Evolutionary conservation across 1,140 invertebrate species (phyloP).

Genomic region (Holotrichia oblita): DNA sequence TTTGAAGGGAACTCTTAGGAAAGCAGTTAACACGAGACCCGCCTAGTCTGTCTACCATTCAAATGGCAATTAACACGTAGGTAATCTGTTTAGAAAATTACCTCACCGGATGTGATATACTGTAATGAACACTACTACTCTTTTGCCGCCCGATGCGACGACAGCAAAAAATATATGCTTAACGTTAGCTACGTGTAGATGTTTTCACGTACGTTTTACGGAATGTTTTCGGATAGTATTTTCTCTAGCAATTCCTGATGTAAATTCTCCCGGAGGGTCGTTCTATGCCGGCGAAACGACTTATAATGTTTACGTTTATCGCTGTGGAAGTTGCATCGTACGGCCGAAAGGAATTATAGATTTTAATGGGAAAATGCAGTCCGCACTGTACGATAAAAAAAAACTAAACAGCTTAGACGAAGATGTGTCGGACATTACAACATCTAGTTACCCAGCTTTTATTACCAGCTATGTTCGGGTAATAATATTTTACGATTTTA

Average conservation of each 20-base stretch:
- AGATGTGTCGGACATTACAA: conserved; percentile 7
- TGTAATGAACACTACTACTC: not conserved
- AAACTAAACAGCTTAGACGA: not conserved
- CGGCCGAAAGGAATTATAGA: conserved; percentile 12
- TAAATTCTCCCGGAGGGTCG: conserved; percentile 9
- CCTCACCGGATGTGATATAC: conserved; percentile 29
- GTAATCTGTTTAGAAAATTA: conserved; percentile 22
- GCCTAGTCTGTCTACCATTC: not conserved
- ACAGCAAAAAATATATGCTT: not conserved
- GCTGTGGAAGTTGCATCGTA: conserved; percentile 10
- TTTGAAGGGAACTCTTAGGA: not conserved
- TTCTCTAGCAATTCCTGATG: not conserved
- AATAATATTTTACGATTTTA: conserved; percentile 30
- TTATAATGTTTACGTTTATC: conserved; percentile 27
- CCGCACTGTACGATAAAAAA: not conserved
- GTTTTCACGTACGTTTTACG: not conserved
- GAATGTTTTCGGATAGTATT: not conserved
- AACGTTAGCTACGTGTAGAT: not conserved
- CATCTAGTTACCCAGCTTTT: not conserved
- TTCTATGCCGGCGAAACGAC: not conserved
- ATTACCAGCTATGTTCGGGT: not conserved
- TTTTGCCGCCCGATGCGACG: not conserved
- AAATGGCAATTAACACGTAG: conserved; percentile 20
- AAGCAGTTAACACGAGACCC: not conserved
- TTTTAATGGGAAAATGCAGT: conserved; percentile 17